phyloP scores from a whole-genome alignment of 2,888 invertebrate genomes.

The Trachelus tabidus region DNA sequence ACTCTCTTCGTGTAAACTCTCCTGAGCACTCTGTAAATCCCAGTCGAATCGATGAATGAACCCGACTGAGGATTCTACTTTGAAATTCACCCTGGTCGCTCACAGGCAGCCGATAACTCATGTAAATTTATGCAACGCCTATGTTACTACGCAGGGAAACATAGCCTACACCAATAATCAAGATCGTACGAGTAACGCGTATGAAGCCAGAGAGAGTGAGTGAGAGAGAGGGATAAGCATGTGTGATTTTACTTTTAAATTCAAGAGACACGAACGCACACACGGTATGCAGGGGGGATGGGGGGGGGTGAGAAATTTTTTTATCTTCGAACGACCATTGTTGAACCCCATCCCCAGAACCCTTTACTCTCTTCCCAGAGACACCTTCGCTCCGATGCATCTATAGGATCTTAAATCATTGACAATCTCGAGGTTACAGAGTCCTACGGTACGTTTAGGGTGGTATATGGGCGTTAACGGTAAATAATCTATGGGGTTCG shows the following conservation, averaged over 20 bases:
- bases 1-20: background rate
- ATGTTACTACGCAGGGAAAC: slow-evolving; percentile 20
- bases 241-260: slow-evolving; percentile 50
- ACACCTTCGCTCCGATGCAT: background rate
- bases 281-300: background rate
- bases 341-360: background rate
- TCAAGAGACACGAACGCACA: slow-evolving; percentile 18
- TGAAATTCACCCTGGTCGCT: slow-evolving; percentile 40
- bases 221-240: slow-evolving; percentile 17
- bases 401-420: background rate
- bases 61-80: slow-evolving; percentile 22
- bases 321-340: background rate
- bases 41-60: slow-evolving; percentile 16
- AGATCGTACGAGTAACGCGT: slow-evolving; percentile 31
- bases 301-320: background rate
- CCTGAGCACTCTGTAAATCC: background rate
- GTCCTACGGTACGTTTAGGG: background rate
- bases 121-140: slow-evolving; percentile 36
- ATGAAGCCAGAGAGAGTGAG: slow-evolving; percentile 4
- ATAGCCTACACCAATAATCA: slow-evolving; percentile 40
- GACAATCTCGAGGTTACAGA: background rate
- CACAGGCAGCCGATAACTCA: slow-evolving; percentile 39
- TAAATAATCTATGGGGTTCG: background rate
- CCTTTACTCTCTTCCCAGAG: background rate
- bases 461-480: background rate